Evolutionary conservation across 1,140 invertebrate genomes (phyloP), one percentile per base, ranked within the genome.

Genomic region (Solen grandis): DNA sequence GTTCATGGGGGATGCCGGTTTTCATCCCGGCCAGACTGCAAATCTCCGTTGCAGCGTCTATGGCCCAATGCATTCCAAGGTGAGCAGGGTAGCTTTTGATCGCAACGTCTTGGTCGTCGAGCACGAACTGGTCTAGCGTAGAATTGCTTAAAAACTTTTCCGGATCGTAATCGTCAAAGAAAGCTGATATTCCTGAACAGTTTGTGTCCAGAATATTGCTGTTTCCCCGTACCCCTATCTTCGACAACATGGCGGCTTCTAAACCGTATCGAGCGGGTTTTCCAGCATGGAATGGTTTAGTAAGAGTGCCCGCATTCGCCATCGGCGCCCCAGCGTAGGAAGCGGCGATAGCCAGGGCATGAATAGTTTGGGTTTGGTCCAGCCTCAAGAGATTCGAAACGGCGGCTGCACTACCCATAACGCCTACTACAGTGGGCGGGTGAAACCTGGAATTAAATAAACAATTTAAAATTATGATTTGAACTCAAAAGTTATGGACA

Each of bases 371-470:
- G 54, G 52, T 63, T 2, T 85, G 72, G 3, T 79, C 77, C 3
- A 86, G 82, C 0, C 84, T 84, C 14, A 89, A 73, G 25, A 89
- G 76, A 22, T 79, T 81, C 14, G 87, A 77, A 14, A 83, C 84
- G n/a, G 87, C 88, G 19, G 88, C 88, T 19, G 88, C 88, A 65
- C 87, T 87, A 10, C 88, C 88, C 86, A 89, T 89, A 16, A 89
- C 86, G 0, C 88, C 88, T 14, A 89, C 88, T 59, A 89, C 88
- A 14, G 88, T 85, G 52, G 88, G 88, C 14, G 88, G 88, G 54
- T 89, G 88, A 46, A 89, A 83, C 52, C 88, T 89, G 79, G 19
- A 27, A 60, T 29, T 14, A 57, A 3, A 14, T n/a, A 69, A 50
- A 66, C n/a, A 66, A 33, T 22, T 25, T 1, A 0, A 13, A 19